Base-by-base conservation (phyloP, 2,888 invertebrate genomes). In the Athalia rosae region DNA sequence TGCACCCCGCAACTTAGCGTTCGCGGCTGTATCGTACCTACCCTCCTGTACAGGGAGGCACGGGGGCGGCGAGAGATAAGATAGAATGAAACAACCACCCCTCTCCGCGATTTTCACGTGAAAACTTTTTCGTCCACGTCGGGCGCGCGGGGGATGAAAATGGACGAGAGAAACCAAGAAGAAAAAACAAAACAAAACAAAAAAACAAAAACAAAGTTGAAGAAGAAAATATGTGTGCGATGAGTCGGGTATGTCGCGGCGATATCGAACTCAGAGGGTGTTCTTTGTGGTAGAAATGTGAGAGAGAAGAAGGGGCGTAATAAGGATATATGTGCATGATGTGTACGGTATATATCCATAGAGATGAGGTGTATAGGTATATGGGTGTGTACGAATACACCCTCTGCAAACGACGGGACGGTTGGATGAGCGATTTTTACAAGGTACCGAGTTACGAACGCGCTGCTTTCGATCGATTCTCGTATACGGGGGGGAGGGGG, bases 1-100 rank as follows among this genome's bases (percentile, higher is more conserved):
- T 58, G 71, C 56, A 71, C 71, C 71, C 56, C 71, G n/a, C n/a
- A 50, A 71, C 74, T 64, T 50, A 67, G 48, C 66, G 61, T 77
- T 78, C 78, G 76, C 74, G 76, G 73, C 77, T 76, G 78, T 79
- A 71, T 83, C 81, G 80, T 80, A 81, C 78, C 81, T 78, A 80
- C 79, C 79, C 77, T 56, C 69, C 76, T 53, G 61, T 59, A 78
- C 28, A 77, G 74, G 74, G 53, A 41, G 56, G 58, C n/a, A 73
- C 62, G 7, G 41, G 74, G 50, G 64, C 8, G 71, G 41, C 76
- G 41, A 28, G 53, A 11, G 62, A 76, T 56, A 62, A 71, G 77
- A 77, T 77, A 79, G 77, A 78, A 79, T 78, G 67, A 63, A 64
- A 64, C 64, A 28, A 28, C 28, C 28, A 28, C 28, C 28, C 28